Percentiles rank a stretch among this genome's conserved stretches.
Evolutionary conservation across 2,888 invertebrate species (phyloP).

Genomic region (Scelioninae gen. 1): DNA sequence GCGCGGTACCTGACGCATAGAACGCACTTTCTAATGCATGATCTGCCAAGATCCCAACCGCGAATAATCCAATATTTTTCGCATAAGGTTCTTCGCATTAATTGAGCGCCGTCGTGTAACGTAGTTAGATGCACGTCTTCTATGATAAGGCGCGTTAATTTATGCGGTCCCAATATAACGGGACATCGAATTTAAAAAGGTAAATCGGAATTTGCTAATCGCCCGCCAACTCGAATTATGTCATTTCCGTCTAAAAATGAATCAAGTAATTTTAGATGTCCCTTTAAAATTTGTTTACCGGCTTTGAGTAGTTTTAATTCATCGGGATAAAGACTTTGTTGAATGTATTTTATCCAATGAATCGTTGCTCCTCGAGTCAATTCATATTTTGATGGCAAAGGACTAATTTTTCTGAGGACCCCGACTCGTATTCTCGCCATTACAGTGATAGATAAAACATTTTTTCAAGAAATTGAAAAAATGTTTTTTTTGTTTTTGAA

Average conservation of each 20-base stretch:
- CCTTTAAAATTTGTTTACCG: not conserved
- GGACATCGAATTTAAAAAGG: not conserved
- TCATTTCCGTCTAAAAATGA: conserved; percentile 4
- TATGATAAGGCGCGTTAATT: too few species aligned
- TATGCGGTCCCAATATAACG: not conserved
- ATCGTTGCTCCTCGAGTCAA: not conserved
- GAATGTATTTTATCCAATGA: not conserved
- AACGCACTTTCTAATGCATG: too few species aligned
- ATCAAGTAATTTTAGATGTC: not conserved
- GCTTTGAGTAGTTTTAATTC: not conserved
- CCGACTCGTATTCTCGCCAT: not conserved
- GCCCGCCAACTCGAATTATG: conserved; percentile 1
- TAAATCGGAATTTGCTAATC: conserved; percentile 3
- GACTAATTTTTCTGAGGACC: not conserved
- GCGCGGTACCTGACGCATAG: too few species aligned
- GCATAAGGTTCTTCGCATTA: too few species aligned
- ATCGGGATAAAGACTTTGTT: not conserved
- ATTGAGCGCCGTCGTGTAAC: too few species aligned
- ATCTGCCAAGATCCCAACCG: too few species aligned
- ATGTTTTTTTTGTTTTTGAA: too few species aligned
- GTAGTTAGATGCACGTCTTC: too few species aligned
- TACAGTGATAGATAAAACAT: not conserved
- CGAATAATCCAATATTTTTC: too few species aligned
- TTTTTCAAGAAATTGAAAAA: too few species aligned
- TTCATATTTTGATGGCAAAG: not conserved